Evolutionary conservation across 2,888 invertebrate species (phyloP), one percentile per base, ranked within the genome.

Genomic region (Unio delphinus): DNA sequence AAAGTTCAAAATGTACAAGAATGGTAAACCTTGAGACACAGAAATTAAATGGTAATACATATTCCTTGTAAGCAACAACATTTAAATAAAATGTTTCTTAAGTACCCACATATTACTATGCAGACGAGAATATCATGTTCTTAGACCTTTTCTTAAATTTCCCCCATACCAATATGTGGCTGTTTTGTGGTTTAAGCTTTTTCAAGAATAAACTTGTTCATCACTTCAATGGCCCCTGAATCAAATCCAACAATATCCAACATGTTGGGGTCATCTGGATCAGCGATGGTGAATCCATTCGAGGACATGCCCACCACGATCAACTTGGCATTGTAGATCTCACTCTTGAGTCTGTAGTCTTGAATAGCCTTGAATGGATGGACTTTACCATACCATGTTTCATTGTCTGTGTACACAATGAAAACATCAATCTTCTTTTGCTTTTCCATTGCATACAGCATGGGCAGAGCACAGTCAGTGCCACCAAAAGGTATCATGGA

Each of bases 341-440:
- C 91, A 73, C 91, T 85, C 61, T 90, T 88, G 30, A 89, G 83
- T 71, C 93, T 91, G 87, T 95, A 95, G 64, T 92, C 90, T 70
- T 91, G 87, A 67, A 95, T 90, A 8, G 91, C 91, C 56, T 89
- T 76, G 89, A 79, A 91, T 87, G 82, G 93, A 90, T 90, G 92
- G 86, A 90, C 91, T 88, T 15, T 79, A 55, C 45, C 80, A 79
- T 85, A 78, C 74, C 81, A 61, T 76, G 89, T 78, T 82, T 86
- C 81, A 90, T 90, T 81, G 88, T 94, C 93, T 56, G 94, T 92
- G 87, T 94, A 92, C 87, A 94, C 93, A 65, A 95, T 92, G 88
- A 95, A 94, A 54, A 94, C 93, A 87, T 95, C 95, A 76, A 93
- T 91, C 74, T 77, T 90, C 80, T 92, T 91, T 55, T 93, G 92